Percentiles rank a stretch among this genome's conserved stretches.
Evolutionary conservation across 2,113 vertebrate genomes (phyloP).

Genomic region (Paramormyrops kingsleyae): DNA sequence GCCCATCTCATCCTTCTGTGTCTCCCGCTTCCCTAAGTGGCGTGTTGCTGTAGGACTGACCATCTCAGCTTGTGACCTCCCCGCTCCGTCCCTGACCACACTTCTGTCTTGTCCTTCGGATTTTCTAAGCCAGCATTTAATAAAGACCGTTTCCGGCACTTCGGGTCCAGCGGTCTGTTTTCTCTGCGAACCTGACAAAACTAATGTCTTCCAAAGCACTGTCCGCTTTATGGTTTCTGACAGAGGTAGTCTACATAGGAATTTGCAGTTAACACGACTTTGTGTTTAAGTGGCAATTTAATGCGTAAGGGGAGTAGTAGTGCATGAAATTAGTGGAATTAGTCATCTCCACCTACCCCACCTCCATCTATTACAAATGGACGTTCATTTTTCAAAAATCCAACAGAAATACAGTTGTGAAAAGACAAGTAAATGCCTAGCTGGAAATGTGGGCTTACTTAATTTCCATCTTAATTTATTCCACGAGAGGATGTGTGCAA

Average conservation of each 20-base stretch:
- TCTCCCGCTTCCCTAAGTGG: too few species aligned
- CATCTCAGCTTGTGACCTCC: too few species aligned
- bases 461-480: background rate
- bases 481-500: background rate
- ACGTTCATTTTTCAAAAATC: background rate
- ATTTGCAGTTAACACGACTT: background rate
- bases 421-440: background rate
- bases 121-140: too few species aligned
- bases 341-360: background rate
- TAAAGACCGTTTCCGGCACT: too few species aligned
- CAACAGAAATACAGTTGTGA: background rate
- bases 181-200: too few species aligned
- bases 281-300: background rate
- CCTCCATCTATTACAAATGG: background rate
- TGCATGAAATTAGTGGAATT: background rate
- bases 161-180: too few species aligned
- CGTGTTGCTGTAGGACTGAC: too few species aligned
- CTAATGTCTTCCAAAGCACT: background rate
- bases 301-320: background rate
- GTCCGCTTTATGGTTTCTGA: background rate
- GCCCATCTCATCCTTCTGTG: too few species aligned
- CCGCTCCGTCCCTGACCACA: too few species aligned
- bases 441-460: background rate
- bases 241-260: background rate
- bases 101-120: too few species aligned